Base-by-base conservation (phyloP, 2,113 vertebrate species). In the Motacilla tschutschensis region DNA sequence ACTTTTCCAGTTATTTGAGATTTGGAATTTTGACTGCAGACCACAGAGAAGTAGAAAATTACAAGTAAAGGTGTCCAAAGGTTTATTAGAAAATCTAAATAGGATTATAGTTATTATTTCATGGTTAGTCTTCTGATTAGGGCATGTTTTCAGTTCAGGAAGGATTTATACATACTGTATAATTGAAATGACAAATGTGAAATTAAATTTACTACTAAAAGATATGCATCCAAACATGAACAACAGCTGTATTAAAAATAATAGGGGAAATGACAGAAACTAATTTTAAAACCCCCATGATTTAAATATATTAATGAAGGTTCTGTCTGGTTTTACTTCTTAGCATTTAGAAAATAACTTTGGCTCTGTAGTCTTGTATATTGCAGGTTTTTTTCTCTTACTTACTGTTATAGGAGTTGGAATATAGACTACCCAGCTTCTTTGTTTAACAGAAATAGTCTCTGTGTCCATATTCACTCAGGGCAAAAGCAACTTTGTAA, bases 191-290 rank as follows among this genome's bases (percentile, higher is more conserved):
- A 67, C 36, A 83, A 87, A 85, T 35, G 44, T 70, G 60, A 91
- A 87, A 92, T 85, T 65, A 85, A 85, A 83, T 87, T 85, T 89
- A 65, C 51, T 79, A 22, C 43, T 58, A 43, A 65, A 72, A 85
- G 7, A 14, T 67, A 7, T 0, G 0, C 17, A 77, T 66, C 67
- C 14, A 87, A 66, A 70, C 35, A 79, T 2, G 4, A 87, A 55
- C 8, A 87, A 55, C 8, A 70, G 14, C 9, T 55, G 26, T 40
- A 76, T 66, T 64, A 40, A 66, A 85, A 85, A 76, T 3, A 79
- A 33, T 10, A 15, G 18, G 6, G 21, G 17, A 64, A 73, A 18
- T 17, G 1, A 83, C 67, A 4, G 12, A 41, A 83, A 47, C 4
- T 36, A 44, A 53, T 43, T 63, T 0, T 2, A 40, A 72, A 72